Percentiles rank a stretch among this genome's conserved stretches.
Conservation (phyloP, 2,113 vertebrate species). For the Camelus dromedarius region DNA sequence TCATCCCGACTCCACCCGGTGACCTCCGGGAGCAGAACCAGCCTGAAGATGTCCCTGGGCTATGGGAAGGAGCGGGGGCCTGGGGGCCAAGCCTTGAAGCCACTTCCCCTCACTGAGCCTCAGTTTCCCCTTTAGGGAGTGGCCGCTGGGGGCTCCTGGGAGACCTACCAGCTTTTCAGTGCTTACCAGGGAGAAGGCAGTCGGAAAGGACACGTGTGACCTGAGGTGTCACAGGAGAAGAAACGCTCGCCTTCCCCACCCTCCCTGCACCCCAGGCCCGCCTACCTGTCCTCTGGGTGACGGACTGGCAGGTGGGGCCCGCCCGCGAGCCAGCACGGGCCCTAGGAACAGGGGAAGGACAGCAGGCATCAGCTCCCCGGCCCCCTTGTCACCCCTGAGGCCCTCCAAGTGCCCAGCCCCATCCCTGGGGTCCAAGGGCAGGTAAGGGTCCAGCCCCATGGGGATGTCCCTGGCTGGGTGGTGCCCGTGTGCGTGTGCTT, state of each 20-base stretch:
- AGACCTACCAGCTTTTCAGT: not conserved
- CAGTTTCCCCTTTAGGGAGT: not conserved
- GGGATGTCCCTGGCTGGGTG: not conserved
- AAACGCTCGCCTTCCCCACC: not conserved
- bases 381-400: too few species aligned
- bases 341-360: not conserved
- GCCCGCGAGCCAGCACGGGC: rapidly evolving
- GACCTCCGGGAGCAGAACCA: not conserved
- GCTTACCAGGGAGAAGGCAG: rapidly evolving
- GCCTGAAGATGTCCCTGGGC: not conserved
- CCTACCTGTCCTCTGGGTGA: not conserved
- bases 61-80: not conserved
- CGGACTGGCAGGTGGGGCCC: rapidly evolving
- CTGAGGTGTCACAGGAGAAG: not conserved
- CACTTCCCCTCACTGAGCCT: not conserved
- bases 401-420: not conserved
- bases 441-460: not conserved
- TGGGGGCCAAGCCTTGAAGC: not conserved
- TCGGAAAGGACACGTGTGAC: rapidly evolving
- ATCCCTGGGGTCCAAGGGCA: not conserved
- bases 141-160: not conserved
- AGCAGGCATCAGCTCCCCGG: rapidly evolving
- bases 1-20: rapidly evolving
- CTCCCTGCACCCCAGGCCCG: not conserved
- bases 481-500: rapidly evolving